These are phyloP conservation scores for Cromileptes altivelis DNA, from an alignment of 2,113 vertebrate genomes.

Conservation along the genomic window DNA sequence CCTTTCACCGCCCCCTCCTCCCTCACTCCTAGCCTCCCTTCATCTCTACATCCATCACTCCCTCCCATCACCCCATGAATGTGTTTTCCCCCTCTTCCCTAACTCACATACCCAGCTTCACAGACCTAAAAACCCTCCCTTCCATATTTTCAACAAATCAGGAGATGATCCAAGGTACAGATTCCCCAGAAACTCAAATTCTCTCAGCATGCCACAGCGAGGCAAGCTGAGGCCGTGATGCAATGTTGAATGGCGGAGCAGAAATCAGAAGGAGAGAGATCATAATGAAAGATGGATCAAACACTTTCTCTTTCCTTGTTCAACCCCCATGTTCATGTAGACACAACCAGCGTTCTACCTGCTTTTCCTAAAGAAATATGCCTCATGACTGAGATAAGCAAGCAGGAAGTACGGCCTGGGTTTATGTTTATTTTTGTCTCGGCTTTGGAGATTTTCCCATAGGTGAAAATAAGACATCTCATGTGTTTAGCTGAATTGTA, in stretches of 20 bases:
- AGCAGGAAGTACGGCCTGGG: not conserved
- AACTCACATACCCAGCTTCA: not conserved
- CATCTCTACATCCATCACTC: not conserved
- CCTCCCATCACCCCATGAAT: not conserved
- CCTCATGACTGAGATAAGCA: not conserved
- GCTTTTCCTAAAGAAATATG: not conserved
- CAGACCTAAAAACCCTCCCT: not conserved
- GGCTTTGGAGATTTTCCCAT: not conserved
- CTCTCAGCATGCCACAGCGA: slow-evolving; percentile 8
- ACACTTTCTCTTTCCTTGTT: slow-evolving; percentile 10
- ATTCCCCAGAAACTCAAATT: slow-evolving; percentile 29
- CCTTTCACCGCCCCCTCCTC: not conserved
- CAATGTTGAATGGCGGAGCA: slow-evolving; percentile 41
- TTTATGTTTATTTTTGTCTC: not conserved
- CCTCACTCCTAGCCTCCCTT: not conserved
- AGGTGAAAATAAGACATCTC: not conserved
- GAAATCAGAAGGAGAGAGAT: slow-evolving; percentile 46
- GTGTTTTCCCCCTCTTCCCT: not conserved
- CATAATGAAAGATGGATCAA: slow-evolving; percentile 55
- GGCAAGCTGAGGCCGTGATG: slow-evolving; percentile 33
- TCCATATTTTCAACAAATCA: slow-evolving; percentile 29
- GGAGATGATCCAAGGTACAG: slow-evolving; percentile 29
- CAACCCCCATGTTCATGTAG: not conserved
- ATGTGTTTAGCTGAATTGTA: not conserved
- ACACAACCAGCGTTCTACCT: not conserved